Conservation (phyloP, 2,888 invertebrate genomes). For the Platycheirus rosarum region DNA sequence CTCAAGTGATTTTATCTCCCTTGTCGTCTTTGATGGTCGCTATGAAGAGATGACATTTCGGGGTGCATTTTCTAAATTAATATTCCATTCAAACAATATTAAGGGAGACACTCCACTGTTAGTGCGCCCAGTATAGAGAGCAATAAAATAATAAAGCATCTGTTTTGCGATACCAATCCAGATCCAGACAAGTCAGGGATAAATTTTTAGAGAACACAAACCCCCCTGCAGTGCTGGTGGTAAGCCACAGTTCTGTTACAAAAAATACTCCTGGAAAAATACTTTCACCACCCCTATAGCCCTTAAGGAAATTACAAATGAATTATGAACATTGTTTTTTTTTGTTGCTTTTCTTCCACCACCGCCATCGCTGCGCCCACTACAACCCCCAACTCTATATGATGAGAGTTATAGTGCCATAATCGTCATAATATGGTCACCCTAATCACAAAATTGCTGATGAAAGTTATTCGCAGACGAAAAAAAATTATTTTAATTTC, state of each 20-base stretch:
- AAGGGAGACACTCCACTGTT: neutral
- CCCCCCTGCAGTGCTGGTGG: conserved; percentile 2
- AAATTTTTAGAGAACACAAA: neutral
- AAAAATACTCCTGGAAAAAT: conserved; percentile 3
- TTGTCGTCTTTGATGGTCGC: neutral
- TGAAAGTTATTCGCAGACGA: conserved; percentile 16
- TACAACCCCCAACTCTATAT: conserved; percentile 19
- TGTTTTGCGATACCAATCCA: conserved; percentile 60
- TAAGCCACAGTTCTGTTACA: conserved; percentile 19
- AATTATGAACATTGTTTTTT: conserved; percentile 41
- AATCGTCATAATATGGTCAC: conserved; percentile 46
- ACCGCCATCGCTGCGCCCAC: too few relatives aligned
- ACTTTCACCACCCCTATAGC: conserved; percentile 1
- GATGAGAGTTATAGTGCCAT: conserved; percentile 42
- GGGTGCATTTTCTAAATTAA: conserved; percentile 57
- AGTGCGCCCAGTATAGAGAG: neutral
- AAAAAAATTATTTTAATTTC: conserved; percentile 3
- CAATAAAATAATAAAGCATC: conserved; percentile 73
- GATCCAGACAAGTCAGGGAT: neutral
- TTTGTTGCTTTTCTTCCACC: too few relatives aligned
- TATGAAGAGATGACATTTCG: neutral
- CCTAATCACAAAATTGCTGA: conserved; percentile 20
- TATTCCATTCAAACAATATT: conserved; percentile 33
- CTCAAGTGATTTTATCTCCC: conserved; percentile 35
- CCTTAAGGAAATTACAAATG: conserved; percentile 35